These are phyloP conservation scores for Tromatobia lineatoria DNA, from an alignment of 2,888 invertebrate genomes.

Conservation along the genomic window DNA sequence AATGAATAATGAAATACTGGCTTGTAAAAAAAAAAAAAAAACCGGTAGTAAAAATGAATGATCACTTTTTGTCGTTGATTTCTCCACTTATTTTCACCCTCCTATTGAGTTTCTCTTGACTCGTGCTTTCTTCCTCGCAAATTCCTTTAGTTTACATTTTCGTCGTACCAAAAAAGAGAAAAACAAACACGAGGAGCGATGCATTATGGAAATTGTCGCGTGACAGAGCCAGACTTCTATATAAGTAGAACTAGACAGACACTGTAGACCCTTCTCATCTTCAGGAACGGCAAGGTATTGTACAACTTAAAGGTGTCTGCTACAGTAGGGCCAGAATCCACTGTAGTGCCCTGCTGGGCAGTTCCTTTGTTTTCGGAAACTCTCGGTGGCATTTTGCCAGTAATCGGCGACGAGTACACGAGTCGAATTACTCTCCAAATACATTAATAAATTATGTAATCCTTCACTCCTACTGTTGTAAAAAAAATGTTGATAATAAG, in stretches of 20 bases:
- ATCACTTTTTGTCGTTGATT: neutral
- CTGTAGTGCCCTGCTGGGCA: neutral
- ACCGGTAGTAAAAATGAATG: neutral
- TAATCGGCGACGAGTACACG: slow-evolving; percentile 28
- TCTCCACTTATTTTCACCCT: slow-evolving; percentile 34
- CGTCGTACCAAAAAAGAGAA: slow-evolving; percentile 7
- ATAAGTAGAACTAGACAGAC: slow-evolving; percentile 3
- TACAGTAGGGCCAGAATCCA: neutral
- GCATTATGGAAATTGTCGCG: slow-evolving; percentile 32
- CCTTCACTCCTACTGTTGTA: neutral
- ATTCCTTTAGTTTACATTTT: slow-evolving; percentile 19
- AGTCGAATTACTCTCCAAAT: neutral
- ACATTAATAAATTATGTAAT: neutral
- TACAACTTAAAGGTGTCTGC: neutral
- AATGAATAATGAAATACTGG: neutral
- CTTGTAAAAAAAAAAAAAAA: slow-evolving; percentile 13
- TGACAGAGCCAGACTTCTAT: neutral
- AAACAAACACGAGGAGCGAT: slow-evolving; percentile 21
- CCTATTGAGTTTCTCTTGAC: slow-evolving; percentile 1
- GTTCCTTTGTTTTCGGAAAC: slow-evolving; percentile 48
- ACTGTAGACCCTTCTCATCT: slow-evolving; percentile 25
- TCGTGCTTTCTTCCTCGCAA: neutral
- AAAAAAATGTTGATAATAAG: neutral
- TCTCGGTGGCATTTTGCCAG: slow-evolving; percentile 50
- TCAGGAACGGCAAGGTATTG: slow-evolving; percentile 1